These are phyloP conservation scores for Larimichthys polyactis DNA, from an alignment of 2,113 vertebrate species.

Conservation along the genomic window DNA sequence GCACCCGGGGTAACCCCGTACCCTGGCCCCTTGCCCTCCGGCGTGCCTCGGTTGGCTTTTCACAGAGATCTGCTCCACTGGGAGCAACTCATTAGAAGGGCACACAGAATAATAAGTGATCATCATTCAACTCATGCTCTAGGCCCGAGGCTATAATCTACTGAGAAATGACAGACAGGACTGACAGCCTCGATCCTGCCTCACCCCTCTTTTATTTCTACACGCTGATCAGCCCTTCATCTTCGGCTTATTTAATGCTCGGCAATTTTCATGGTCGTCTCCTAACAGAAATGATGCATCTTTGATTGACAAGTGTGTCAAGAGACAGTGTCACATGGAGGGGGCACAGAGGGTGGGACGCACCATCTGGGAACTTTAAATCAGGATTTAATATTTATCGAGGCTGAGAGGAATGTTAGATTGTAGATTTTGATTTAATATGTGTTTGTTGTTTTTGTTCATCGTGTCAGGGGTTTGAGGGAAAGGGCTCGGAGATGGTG, in stretches of 20 bases:
- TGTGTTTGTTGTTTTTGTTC: no score
- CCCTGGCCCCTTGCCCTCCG: constrained; percentile 5
- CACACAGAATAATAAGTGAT: constrained; percentile 42
- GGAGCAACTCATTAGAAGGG: constrained; percentile 54
- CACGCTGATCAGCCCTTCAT: constrained; percentile 37
- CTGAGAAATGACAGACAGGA: constrained; percentile 42
- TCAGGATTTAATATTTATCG: neutral
- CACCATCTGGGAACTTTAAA: neutral
- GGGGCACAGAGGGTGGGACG: neutral
- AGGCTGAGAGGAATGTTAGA: no score
- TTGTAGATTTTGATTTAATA: no score
- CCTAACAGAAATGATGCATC: constrained; percentile 4
- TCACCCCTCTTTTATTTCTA: constrained; percentile 31
- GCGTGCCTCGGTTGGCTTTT: neutral
- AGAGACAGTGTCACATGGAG: neutral
- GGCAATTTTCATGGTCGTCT: constrained; percentile 8
- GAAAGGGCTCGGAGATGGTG: no score
- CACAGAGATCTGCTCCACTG: constrained; percentile 40
- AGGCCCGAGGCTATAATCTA: constrained; percentile 58
- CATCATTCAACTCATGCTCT: constrained; percentile 66
- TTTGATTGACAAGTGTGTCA: constrained; percentile 40
- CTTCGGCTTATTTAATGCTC: constrained; percentile 36
- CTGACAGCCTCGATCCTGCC: constrained; percentile 30
- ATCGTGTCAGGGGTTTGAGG: no score
- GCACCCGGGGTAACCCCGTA: neutral